A percentile compares a stretch with the other conserved stretches of the same genome.
Evolutionary conservation across 2,797 vertebrate genomes (phyloP).

Genomic region (Sebastes variabilis): DNA sequence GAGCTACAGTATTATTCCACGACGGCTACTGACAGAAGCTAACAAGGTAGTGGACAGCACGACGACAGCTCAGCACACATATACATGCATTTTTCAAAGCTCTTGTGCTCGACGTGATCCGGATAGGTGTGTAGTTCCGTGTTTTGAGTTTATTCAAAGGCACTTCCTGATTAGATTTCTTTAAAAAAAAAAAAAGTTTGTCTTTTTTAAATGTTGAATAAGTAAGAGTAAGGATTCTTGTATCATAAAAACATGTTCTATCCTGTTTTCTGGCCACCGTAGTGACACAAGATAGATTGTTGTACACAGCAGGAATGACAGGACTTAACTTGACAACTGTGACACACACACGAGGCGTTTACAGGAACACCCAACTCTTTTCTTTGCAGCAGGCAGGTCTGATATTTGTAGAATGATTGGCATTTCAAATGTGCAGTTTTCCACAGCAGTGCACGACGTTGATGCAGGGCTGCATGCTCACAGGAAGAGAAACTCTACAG

Average conservation of each 20-base stretch:
- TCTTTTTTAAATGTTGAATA: neutral
- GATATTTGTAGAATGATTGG: constrained; percentile 6
- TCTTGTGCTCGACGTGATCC: neutral
- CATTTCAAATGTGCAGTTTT: neutral
- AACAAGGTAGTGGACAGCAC: neutral
- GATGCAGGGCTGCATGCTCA: neutral
- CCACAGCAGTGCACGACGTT: neutral
- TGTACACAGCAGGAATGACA: neutral
- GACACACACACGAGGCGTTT: neutral
- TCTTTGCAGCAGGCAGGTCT: neutral
- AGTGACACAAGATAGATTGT: neutral
- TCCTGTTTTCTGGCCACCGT: neutral
- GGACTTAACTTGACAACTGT: no score
- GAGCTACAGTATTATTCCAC: constrained; percentile 26
- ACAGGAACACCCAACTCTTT: neutral
- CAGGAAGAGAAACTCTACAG: neutral
- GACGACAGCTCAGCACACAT: neutral
- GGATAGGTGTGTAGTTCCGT: neutral
- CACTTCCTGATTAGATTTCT: constrained; percentile 31
- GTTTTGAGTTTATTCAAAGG: constrained; percentile 24
- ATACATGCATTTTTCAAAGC: constrained; percentile 11
- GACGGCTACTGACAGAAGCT: neutral
- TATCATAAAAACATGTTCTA: neutral
- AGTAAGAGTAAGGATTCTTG: neutral
- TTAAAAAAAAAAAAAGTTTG: no score